phyloP scores from a whole-genome alignment of 2,113 vertebrate species.

The Cacatua alba region DNA sequence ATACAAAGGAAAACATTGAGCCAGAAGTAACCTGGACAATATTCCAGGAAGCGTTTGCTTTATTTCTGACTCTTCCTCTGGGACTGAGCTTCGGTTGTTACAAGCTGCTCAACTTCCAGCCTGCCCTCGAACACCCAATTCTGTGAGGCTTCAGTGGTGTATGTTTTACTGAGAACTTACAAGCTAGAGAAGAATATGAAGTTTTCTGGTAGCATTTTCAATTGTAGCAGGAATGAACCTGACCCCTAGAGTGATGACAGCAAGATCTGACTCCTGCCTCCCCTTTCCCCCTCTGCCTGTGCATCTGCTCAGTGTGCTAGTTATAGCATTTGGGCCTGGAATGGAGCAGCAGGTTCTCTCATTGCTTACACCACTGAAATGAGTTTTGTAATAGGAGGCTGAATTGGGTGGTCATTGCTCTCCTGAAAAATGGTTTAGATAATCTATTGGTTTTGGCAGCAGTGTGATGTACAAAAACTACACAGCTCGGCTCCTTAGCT shows the following conservation, averaged over 20 bases:
- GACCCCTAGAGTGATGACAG: neutral
- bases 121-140: neutral
- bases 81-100: neutral
- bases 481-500: slow-evolving; percentile 12
- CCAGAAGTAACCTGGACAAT: neutral
- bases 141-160: neutral
- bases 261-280: neutral
- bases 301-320: neutral
- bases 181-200: neutral
- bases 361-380: neutral
- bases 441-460: neutral
- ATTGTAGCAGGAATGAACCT: neutral
- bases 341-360: neutral
- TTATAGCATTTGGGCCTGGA: neutral
- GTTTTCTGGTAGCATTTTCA: neutral
- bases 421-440: neutral
- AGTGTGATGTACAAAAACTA: neutral
- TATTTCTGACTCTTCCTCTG: neutral
- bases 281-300: neutral
- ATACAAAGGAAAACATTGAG: neutral
- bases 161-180: neutral
- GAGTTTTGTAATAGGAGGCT: neutral
- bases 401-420: neutral
- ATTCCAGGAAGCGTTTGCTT: neutral
- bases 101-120: neutral